Evolutionary conservation across 2,888 invertebrate species (phyloP), one percentile per base, ranked within the genome.

Genomic region (Drosophila eohydei): DNA sequence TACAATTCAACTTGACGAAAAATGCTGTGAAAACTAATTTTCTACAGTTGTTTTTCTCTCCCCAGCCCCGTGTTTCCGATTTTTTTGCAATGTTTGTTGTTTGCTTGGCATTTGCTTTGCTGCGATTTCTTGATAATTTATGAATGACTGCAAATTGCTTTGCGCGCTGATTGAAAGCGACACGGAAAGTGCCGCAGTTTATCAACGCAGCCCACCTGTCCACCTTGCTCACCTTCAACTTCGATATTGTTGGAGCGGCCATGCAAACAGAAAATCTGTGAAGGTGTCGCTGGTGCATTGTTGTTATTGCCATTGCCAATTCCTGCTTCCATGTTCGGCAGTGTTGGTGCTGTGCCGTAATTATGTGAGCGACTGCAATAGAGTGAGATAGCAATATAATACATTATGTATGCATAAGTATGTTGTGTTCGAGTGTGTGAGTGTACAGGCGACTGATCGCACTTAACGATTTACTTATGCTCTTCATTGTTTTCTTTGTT

Each of bases 221-320:
- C 32, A 0, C n/a, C n/a, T 8, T 26, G 58, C 80, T 80, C 52
- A 78, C 77, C 63, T 67, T 80, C 80, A 44, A 78, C 85, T 84
- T 91, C 89, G n/a, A 91, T 62, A 59, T 88, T 86, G 71, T 88
- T 78, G 16, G 83, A 79, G 36, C 83, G 87, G n/a, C 91, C 91
- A 74, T 91, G 90, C 70, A 91, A 83, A 71, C 91, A 90, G 68
- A 83, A 87, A 66, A 89, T 86, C 73, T 89, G 87, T 34, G 89
- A 78, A 57, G 64, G 78, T 68, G 83, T 71, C 55, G 66, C 52
- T 26, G 69, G 68, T 16, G 75, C 40, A 30, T 82, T 91, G 62
- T 83, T 88, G 75, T 80, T 83, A 70, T 68, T 78, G 44, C 70
- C 69, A 44, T 57, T 44, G 11, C 34, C 38, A 28, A 0, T 21